Evolutionary conservation across 1,140 invertebrate genomes (phyloP).

Genomic region (Gryon sp.): DNA sequence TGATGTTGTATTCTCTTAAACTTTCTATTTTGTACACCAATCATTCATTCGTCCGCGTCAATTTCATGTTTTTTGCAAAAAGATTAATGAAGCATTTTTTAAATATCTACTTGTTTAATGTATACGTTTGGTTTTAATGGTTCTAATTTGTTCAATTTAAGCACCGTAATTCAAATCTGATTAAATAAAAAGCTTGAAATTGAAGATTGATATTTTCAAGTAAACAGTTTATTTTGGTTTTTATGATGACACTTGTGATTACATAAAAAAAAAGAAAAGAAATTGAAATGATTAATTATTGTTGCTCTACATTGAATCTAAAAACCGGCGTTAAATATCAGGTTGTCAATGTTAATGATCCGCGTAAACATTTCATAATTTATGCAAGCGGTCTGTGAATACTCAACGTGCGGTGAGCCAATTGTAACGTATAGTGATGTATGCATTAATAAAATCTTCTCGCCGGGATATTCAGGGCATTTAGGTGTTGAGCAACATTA

Average conservation of each 20-base stretch:
- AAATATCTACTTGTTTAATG: too few relatives aligned
- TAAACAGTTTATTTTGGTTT: too few relatives aligned
- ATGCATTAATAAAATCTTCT: constrained; percentile 75
- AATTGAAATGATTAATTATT: too few relatives aligned
- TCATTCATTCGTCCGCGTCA: not conserved
- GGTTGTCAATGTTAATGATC: constrained; percentile 34
- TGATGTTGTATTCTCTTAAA: not conserved
- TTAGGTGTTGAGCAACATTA: constrained; percentile 70
- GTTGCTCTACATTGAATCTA: too few relatives aligned
- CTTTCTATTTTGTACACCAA: not conserved
- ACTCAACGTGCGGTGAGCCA: constrained; percentile 75
- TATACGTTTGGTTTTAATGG: too few relatives aligned
- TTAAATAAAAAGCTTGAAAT: too few relatives aligned
- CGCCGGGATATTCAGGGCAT: constrained; percentile 76
- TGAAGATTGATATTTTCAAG: too few relatives aligned
- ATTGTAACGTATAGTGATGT: constrained; percentile 71
- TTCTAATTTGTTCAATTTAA: too few relatives aligned
- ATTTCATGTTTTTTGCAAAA: constrained; percentile 16
- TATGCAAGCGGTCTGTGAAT: constrained; percentile 64
- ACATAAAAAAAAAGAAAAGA: too few relatives aligned
- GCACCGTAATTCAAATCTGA: too few relatives aligned
- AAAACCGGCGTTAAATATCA: too few relatives aligned
- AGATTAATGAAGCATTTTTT: constrained; percentile 43
- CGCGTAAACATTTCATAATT: constrained; percentile 31
- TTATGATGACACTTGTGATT: too few relatives aligned